Conservation (phyloP, 1,140 invertebrate species). For the Meteorus sp. region DNA sequence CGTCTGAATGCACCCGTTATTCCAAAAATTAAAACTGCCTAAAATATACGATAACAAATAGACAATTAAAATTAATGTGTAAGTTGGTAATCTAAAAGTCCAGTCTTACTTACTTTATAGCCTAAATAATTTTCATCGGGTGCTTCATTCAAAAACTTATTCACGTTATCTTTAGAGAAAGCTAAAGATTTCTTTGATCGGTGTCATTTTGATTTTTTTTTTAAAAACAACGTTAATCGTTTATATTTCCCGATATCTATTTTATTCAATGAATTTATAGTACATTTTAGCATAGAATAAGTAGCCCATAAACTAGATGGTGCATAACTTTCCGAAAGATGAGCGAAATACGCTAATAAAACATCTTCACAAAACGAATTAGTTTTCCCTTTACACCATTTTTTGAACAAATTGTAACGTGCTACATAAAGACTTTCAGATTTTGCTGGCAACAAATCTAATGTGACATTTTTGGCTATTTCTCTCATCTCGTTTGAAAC, state of each 20-base stretch:
- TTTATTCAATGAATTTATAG: not conserved
- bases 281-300: constrained; percentile 1
- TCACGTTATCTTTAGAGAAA: constrained; percentile 4
- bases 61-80: not conserved
- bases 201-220: constrained; percentile 19
- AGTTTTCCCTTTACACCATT: not conserved
- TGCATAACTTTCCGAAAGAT: not conserved
- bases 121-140: constrained; percentile 7
- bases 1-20: constrained; percentile 3
- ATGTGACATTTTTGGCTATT: not conserved
- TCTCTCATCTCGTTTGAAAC: not conserved
- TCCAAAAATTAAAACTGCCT: constrained; percentile 2
- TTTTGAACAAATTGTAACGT: not conserved
- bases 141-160: constrained; percentile 15
- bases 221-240: constrained; percentile 23
- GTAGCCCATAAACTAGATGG: constrained; percentile 3
- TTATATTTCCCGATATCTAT: constrained; percentile 18
- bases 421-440: not conserved
- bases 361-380: constrained; percentile 2
- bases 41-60: not conserved
- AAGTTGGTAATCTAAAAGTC: not conserved
- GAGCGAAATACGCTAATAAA: not conserved
- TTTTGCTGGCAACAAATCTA: not conserved
- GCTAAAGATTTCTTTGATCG: constrained; percentile 11
- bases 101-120: constrained; percentile 15